Conservation (phyloP, 1,140 invertebrate species). For the Ectropis grisescens region DNA sequence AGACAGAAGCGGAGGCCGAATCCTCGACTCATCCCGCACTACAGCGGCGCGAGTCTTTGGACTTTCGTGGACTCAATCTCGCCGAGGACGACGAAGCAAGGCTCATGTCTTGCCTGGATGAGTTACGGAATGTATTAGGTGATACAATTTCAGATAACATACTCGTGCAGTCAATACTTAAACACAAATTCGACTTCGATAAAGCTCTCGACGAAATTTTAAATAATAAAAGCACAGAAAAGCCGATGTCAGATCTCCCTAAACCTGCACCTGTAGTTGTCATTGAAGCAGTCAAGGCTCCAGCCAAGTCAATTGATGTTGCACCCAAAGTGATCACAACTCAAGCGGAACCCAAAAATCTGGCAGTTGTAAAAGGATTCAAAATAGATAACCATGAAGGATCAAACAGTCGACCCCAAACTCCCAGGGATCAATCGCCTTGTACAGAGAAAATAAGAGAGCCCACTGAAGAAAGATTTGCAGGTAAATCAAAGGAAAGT, state of each 20-base stretch:
- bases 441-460: slow-evolving; percentile 67
- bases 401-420: slow-evolving; percentile 34
- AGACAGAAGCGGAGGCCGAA: slow-evolving; percentile 71
- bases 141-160: slow-evolving; percentile 79
- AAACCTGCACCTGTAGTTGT: slow-evolving; percentile 35
- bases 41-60: slow-evolving; percentile 48
- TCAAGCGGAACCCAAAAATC: slow-evolving; percentile 40
- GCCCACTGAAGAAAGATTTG: slow-evolving; percentile 33
- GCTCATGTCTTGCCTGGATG: slow-evolving; percentile 87
- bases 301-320: slow-evolving; percentile 31
- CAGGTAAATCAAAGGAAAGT: slow-evolving; percentile 64
- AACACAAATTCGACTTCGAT: slow-evolving; percentile 79
- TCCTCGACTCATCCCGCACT: slow-evolving; percentile 30
- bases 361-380: slow-evolving; percentile 56
- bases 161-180: slow-evolving; percentile 70
- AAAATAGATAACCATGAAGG: slow-evolving; percentile 47
- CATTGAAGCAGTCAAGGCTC: slow-evolving; percentile 57
- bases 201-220: slow-evolving; percentile 81
- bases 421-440: slow-evolving; percentile 75
- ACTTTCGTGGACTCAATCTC: slow-evolving; percentile 67
- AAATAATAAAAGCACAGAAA: slow-evolving; percentile 42
- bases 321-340: slow-evolving; percentile 47
- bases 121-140: slow-evolving; percentile 84
- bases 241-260: slow-evolving; percentile 10
- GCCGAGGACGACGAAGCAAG: slow-evolving; percentile 78